A percentile compares a stretch with the other conserved stretches of the same genome.
These are phyloP conservation scores for Araneus ventricosus DNA, from an alignment of 1,140 invertebrate species.

Conservation along the genomic window DNA sequence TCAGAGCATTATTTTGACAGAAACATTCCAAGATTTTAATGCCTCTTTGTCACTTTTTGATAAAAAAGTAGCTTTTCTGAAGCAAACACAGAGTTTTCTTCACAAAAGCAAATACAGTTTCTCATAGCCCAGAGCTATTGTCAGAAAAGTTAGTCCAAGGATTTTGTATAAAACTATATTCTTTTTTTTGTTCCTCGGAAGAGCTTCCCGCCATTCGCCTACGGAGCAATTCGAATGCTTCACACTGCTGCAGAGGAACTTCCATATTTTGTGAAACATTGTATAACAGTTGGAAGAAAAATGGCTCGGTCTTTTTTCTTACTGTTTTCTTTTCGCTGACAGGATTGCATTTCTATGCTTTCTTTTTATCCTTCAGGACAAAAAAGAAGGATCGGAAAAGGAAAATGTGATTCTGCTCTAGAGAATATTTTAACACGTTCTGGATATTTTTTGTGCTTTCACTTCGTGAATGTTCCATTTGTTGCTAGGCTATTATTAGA, in stretches of 20 bases:
- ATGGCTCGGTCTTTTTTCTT: not conserved
- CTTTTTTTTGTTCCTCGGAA: not conserved
- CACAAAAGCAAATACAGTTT: not conserved
- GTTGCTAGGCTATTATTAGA: not conserved
- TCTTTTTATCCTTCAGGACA: not conserved
- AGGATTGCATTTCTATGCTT: not conserved
- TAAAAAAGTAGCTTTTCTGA: too few species aligned
- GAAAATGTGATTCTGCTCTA: not conserved
- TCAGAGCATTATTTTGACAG: too few species aligned
- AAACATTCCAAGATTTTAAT: too few species aligned
- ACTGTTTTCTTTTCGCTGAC: not conserved
- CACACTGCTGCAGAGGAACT: not conserved
- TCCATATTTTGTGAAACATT: constrained; percentile 18
- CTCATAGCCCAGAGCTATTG: not conserved
- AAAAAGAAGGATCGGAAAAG: not conserved
- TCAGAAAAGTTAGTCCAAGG: not conserved
- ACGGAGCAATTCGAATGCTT: constrained; percentile 14
- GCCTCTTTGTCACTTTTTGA: too few species aligned
- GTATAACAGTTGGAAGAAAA: not conserved
- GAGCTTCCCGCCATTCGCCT: not conserved
- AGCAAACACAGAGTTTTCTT: too few species aligned
- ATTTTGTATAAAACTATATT: not conserved
- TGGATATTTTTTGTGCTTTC: not conserved
- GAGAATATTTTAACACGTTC: not conserved
- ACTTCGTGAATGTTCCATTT: not conserved